Conservation (phyloP, 1,140 invertebrate species). For the Microplitis mediator region DNA sequence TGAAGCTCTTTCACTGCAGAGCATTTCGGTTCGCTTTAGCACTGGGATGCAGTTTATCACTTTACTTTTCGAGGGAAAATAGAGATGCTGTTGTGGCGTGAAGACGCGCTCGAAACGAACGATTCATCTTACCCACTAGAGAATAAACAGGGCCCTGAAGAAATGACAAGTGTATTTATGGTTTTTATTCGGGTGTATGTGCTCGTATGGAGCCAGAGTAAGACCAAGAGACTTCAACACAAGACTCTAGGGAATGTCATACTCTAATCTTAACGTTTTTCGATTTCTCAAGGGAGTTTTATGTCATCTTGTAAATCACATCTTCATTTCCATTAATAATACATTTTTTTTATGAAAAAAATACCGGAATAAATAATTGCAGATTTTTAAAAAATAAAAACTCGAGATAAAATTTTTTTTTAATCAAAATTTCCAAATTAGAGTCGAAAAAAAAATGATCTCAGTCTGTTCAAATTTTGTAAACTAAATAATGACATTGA, state of each 20-base stretch:
- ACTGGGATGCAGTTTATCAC: constrained; percentile 18
- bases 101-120: constrained; percentile 2
- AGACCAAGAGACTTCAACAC: background rate
- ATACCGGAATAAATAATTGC: too few relatives aligned
- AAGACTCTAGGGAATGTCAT: background rate
- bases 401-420: too few relatives aligned
- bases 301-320: background rate
- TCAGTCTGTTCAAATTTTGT: too few relatives aligned
- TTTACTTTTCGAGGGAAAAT: constrained; percentile 6
- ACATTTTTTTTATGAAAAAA: too few relatives aligned
- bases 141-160: background rate
- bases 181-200: background rate
- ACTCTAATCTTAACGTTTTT: background rate
- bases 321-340: background rate
- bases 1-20: background rate
- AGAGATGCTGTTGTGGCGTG: constrained; percentile 5
- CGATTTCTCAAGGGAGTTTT: background rate
- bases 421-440: too few relatives aligned
- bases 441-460: too few relatives aligned
- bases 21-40: background rate
- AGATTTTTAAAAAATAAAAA: too few relatives aligned
- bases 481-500: too few relatives aligned
- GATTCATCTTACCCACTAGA: constrained; percentile 9
- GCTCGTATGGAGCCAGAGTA: background rate
- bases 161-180: constrained; percentile 8